Conservation (phyloP, 2,888 invertebrate species). For the Monoplex corrugatus region DNA sequence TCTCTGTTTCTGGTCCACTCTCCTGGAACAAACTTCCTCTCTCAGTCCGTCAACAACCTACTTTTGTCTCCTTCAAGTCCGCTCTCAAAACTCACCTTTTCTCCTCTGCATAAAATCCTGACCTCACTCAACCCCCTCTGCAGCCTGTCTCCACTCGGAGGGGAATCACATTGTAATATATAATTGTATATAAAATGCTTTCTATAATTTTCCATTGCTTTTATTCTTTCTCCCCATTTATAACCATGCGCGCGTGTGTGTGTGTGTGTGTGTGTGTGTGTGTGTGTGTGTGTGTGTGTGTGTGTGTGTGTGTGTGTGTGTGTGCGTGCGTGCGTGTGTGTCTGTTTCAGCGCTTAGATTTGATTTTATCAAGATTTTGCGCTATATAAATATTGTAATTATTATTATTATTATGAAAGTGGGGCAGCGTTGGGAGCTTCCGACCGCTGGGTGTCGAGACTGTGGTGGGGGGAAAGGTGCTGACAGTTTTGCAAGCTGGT, state of each 20-base stretch:
- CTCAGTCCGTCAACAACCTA: no score
- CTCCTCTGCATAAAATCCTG: not conserved
- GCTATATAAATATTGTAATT: no score
- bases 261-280: slow-evolving; percentile 1
- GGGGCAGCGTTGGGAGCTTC: not conserved
- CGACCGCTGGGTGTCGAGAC: not conserved
- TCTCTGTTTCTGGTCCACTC: no score
- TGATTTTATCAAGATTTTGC: no score
- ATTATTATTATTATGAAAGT: no score
- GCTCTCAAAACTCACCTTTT: not conserved
- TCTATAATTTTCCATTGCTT: no score
- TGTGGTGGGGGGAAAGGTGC: no score
- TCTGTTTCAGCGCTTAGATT: not conserved
- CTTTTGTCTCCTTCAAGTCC: no score
- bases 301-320: not conserved
- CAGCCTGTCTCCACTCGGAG: not conserved
- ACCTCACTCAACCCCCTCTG: not conserved
- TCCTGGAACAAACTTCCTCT: no score
- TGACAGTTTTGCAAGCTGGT: not conserved
- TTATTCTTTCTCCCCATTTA: not conserved
- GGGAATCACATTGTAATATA: no score
- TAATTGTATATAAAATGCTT: no score
- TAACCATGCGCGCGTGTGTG: not conserved
- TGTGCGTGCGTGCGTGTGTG: not conserved
- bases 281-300: not conserved